Evolutionary conservation across 2,797 vertebrate genomes (phyloP).

Genomic region (Ammospiza maritima): DNA sequence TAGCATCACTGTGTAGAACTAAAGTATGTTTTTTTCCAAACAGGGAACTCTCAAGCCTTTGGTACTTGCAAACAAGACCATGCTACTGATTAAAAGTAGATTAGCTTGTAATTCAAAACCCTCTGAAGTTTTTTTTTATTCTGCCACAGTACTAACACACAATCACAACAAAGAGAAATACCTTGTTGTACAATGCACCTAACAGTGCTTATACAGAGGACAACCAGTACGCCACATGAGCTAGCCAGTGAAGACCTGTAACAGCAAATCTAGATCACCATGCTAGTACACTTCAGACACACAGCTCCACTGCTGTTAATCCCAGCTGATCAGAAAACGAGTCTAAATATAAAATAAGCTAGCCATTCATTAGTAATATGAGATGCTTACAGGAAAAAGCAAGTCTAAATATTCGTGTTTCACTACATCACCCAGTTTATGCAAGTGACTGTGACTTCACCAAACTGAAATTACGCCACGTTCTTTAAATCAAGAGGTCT

Average conservation of each 20-base stretch:
- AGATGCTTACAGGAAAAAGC: background rate
- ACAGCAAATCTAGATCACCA: background rate
- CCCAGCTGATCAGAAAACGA: background rate
- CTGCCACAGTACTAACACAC: background rate
- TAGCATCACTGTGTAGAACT: background rate
- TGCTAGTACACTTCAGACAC: background rate
- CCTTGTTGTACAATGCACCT: background rate
- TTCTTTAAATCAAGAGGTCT: background rate
- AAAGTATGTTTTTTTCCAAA: background rate
- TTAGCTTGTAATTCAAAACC: background rate
- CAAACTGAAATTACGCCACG: background rate
- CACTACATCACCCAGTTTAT: background rate
- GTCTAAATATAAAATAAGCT: background rate
- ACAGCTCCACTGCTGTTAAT: background rate
- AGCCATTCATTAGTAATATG: background rate
- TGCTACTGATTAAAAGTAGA: background rate
- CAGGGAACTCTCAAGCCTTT: background rate
- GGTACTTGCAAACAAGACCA: background rate
- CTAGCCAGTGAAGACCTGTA: background rate
- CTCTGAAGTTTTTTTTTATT: background rate
- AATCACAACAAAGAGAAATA: background rate
- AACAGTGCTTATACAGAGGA: background rate
- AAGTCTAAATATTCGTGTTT: background rate
- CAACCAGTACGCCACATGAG: background rate
- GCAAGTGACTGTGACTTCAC: background rate